Conservation (phyloP, 2,797 vertebrate genomes). For the Onychomys torridus region DNA sequence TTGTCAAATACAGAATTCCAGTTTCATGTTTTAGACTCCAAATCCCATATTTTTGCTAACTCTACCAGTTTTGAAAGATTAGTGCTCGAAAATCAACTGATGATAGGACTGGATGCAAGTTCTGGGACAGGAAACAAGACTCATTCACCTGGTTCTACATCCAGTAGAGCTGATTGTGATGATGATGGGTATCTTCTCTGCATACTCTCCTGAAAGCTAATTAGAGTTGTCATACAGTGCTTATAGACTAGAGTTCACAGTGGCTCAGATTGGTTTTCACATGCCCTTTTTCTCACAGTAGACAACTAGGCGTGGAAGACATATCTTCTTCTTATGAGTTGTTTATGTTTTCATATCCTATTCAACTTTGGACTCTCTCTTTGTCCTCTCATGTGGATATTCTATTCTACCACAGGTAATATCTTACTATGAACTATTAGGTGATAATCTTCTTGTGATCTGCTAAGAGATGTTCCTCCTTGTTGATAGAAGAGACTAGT, state of each 20-base stretch:
- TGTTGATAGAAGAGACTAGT: not conserved
- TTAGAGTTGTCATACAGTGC: not conserved
- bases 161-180: not conserved
- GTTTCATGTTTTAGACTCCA: not conserved
- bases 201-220: not conserved
- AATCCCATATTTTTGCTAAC: not conserved
- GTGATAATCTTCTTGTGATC: not conserved
- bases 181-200: not conserved
- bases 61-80: not conserved
- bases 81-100: not conserved
- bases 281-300: not conserved
- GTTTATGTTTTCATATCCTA: not conserved
- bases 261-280: not conserved
- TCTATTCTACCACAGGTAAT: not conserved
- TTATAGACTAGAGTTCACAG: not conserved
- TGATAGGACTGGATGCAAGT: not conserved
- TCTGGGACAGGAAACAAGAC: not conserved
- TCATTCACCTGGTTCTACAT: not conserved
- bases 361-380: not conserved
- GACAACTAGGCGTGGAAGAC: not conserved
- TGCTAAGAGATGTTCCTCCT: not conserved
- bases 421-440: not conserved
- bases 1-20: not conserved
- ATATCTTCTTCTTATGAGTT: not conserved
- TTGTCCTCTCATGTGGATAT: not conserved